phyloP scores from a whole-genome alignment of 2,113 vertebrate species.

The Rostratula benghalensis region DNA sequence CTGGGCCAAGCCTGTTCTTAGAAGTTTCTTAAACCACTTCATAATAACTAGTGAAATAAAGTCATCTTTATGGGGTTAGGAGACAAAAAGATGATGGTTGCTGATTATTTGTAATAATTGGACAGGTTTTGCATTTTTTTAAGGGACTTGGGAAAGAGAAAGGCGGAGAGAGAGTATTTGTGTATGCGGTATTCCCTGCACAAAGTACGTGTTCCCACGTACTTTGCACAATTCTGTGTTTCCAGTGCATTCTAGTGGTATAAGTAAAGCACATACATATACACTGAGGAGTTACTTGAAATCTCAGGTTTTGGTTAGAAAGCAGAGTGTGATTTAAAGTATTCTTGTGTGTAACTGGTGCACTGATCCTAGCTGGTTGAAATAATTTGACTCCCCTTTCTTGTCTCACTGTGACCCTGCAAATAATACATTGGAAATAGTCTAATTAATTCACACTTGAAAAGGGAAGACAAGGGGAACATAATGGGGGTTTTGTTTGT shows the following conservation, averaged over 20 bases:
- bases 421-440: not conserved
- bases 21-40: not conserved
- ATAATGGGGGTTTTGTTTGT: not conserved
- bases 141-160: not conserved
- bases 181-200: no score
- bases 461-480: not conserved
- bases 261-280: not conserved
- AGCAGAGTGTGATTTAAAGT: not conserved
- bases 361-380: not conserved
- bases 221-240: not conserved
- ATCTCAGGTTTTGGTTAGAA: not conserved
- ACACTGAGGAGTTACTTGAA: not conserved
- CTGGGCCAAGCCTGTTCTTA: not conserved
- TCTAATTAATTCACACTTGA: not conserved
- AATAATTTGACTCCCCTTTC: not conserved
- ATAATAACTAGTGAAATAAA: not conserved
- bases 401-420: not conserved
- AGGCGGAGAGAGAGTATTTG: not conserved
- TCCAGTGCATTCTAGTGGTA: not conserved
- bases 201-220: accelerated
- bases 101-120: not conserved
- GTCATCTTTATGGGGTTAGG: accelerated
- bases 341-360: not conserved
- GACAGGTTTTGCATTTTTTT: not conserved
- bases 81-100: not conserved